Conservation (phyloP, 2,113 vertebrate genomes). For the Piaya cayana region DNA sequence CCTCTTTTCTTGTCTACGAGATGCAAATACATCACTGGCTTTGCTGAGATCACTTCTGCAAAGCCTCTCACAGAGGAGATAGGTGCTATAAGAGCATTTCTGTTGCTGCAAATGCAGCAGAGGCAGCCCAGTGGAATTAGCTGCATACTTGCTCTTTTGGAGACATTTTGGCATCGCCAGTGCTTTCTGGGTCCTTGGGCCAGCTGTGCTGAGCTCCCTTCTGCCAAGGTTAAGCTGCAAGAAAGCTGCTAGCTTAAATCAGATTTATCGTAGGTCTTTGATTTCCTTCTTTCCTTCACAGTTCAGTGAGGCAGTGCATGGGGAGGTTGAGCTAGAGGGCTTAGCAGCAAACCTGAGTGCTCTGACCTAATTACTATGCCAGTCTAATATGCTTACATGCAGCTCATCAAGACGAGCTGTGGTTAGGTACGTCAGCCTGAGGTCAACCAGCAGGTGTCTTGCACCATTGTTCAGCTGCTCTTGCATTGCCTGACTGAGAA, state of each 20-base stretch:
- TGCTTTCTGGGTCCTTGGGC: neutral
- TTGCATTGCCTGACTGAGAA: neutral
- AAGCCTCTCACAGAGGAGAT: accelerated
- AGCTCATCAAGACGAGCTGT: neutral
- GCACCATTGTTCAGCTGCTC: neutral
- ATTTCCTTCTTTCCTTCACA: neutral
- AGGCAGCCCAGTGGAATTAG: neutral
- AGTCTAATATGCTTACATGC: accelerated
- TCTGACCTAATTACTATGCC: neutral
- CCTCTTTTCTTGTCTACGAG: neutral
- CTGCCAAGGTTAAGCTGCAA: neutral
- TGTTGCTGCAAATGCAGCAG: neutral
- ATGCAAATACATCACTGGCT: neutral
- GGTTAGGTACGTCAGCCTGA: neutral
- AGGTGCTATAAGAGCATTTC: neutral
- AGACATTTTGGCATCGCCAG: accelerated
- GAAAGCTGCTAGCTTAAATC: neutral
- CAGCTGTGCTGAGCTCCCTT: neutral
- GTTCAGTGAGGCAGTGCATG: neutral
- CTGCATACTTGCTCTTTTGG: neutral
- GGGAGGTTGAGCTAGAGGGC: neutral
- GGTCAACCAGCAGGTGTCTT: neutral
- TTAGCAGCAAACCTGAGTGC: neutral
- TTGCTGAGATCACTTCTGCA: accelerated
- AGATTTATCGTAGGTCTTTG: neutral